phyloP scores from a whole-genome alignment of 2,113 vertebrate genomes.

The Strix aluco region DNA sequence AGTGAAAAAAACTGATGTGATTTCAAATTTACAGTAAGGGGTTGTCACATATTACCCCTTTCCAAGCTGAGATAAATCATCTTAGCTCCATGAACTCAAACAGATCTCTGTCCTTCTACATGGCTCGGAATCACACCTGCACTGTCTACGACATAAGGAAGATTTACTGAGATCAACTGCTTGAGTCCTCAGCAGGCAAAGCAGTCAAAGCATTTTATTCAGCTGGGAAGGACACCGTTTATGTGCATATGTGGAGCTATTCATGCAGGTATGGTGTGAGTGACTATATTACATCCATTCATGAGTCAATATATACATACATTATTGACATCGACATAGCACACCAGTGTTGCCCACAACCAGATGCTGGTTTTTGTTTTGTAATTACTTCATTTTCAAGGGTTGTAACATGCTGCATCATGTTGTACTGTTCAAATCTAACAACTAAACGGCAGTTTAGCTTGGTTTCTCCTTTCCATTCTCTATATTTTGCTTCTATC shows the following conservation, averaged over 20 bases:
- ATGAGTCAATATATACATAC: background rate
- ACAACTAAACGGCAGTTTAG: background rate
- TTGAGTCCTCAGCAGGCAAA: background rate
- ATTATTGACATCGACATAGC: background rate
- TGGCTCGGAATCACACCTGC: background rate
- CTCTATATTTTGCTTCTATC: background rate
- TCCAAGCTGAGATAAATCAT: background rate
- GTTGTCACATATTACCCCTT: background rate
- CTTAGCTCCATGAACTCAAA: background rate
- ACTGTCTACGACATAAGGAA: background rate
- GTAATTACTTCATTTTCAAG: background rate
- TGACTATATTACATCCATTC: background rate
- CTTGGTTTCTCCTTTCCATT: background rate
- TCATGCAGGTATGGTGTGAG: background rate
- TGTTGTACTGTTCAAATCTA: background rate
- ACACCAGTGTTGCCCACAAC: background rate
- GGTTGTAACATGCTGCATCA: background rate
- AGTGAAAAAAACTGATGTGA: background rate
- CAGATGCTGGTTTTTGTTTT: background rate
- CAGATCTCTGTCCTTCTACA: background rate
- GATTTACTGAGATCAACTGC: background rate
- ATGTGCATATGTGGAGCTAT: background rate
- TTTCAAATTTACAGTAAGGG: background rate
- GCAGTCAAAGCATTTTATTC: background rate
- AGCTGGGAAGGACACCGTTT: background rate